Percentiles rank a stretch among this genome's conserved stretches.
These are phyloP conservation scores for Callyntrura guangdongensis DNA, from an alignment of 2,888 invertebrate genomes.

Conservation along the genomic window DNA sequence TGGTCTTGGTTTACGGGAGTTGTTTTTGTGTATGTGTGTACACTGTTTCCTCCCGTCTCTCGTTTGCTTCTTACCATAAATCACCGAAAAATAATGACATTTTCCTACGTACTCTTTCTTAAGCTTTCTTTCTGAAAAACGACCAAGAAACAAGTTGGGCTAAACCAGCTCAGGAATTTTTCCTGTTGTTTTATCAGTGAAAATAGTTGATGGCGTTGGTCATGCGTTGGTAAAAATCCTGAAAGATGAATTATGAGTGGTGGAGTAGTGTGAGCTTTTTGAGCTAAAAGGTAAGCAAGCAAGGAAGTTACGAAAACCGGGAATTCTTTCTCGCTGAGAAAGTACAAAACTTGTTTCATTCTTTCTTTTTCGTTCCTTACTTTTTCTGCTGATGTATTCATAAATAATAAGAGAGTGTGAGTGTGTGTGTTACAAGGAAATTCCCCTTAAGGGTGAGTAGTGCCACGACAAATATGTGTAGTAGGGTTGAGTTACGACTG, in stretches of 20 bases:
- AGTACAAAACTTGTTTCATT: slow-evolving; percentile 68
- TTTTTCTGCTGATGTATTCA: slow-evolving; percentile 63
- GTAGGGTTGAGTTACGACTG: slow-evolving; percentile 21
- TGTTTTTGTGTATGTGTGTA: background rate
- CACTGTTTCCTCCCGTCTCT: background rate
- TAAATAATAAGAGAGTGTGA: slow-evolving; percentile 40
- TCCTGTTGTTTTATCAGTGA: slow-evolving; percentile 57
- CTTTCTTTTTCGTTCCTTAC: slow-evolving; percentile 44
- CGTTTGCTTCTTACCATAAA: slow-evolving; percentile 52
- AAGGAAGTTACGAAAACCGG: slow-evolving; percentile 64
- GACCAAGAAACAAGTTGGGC: background rate
- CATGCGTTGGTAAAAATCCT: slow-evolving; percentile 60
- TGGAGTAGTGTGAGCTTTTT: slow-evolving; percentile 60
- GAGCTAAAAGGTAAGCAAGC: slow-evolving; percentile 80
- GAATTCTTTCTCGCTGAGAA: slow-evolving; percentile 52
- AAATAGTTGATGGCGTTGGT: slow-evolving; percentile 40
- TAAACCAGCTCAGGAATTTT: slow-evolving; percentile 25
- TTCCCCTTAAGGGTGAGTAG: slow-evolving; percentile 55
- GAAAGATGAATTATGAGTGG: slow-evolving; percentile 74
- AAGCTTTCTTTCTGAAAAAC: background rate
- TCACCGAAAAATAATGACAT: slow-evolving; percentile 65
- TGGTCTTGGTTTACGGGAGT: background rate
- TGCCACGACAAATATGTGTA: slow-evolving; percentile 34
- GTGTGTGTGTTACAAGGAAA: slow-evolving; percentile 4
- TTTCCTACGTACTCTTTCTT: background rate